A percentile compares a stretch with the other conserved stretches of the same genome.
Evolutionary conservation across 2,888 invertebrate species (phyloP).

Genomic region (Phoenoteleia sp.): DNA sequence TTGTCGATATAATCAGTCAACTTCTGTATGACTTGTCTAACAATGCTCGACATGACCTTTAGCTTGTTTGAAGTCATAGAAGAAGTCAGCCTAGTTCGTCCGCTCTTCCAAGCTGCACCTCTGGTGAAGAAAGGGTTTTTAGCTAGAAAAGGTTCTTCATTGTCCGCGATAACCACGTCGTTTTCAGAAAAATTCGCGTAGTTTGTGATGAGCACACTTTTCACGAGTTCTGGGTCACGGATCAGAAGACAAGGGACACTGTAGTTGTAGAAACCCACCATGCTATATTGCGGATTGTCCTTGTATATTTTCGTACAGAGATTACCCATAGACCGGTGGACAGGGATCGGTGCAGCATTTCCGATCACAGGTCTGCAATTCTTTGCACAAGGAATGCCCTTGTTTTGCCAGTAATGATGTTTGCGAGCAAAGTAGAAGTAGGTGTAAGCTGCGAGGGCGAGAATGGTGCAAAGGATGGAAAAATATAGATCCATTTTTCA

Average conservation of each 20-base stretch:
- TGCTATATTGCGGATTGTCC: slow-evolving; percentile 66
- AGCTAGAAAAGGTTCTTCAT: slow-evolving; percentile 73
- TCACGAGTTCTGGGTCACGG: slow-evolving; percentile 77
- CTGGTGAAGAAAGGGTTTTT: slow-evolving; percentile 77
- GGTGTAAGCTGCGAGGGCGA: slow-evolving; percentile 7
- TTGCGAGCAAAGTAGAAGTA: slow-evolving; percentile 41
- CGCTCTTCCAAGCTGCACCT: slow-evolving; percentile 74
- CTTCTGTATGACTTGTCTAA: slow-evolving; percentile 29
- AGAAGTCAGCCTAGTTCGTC: slow-evolving; percentile 49
- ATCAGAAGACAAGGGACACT: slow-evolving; percentile 72
- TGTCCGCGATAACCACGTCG: slow-evolving; percentile 55
- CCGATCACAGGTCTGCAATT: no score
- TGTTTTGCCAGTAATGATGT: slow-evolving; percentile 65
- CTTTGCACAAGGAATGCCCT: slow-evolving; percentile 51
- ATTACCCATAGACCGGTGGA: no score
- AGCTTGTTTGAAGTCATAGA: slow-evolving; percentile 53
- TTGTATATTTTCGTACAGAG: slow-evolving; percentile 72
- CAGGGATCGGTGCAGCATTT: no score
- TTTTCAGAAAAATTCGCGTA: slow-evolving; percentile 77
- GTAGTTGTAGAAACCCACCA: slow-evolving; percentile 77
- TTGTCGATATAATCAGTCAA: slow-evolving; percentile 27
- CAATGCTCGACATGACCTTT: slow-evolving; percentile 13
- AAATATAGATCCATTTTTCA: no score
- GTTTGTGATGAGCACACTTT: slow-evolving; percentile 72
- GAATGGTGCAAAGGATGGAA: no score